Percentiles rank a stretch among this genome's conserved stretches.
phyloP scores from a whole-genome alignment of 2,888 invertebrate genomes.

The Erebia ligea region DNA sequence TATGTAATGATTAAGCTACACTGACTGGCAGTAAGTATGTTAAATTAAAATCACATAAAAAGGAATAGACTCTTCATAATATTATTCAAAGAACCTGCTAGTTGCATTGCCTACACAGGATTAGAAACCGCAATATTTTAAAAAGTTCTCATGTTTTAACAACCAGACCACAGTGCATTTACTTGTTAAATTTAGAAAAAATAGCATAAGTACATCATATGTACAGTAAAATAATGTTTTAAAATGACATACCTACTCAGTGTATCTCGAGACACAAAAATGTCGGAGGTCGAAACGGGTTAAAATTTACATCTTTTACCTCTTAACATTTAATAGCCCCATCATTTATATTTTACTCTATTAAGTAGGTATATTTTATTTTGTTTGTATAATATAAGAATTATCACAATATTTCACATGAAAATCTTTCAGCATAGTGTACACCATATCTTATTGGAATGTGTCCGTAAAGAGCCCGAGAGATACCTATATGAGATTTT shows the following conservation, averaged over 20 bases:
- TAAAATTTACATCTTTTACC: constrained; percentile 5
- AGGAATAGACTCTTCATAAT: too few relatives aligned
- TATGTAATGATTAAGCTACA: too few relatives aligned
- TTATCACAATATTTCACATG: too few relatives aligned
- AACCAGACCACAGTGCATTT: background rate
- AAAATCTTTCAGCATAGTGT: too few relatives aligned
- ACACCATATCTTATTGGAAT: too few relatives aligned
- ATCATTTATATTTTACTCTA: background rate
- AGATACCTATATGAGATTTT: too few relatives aligned
- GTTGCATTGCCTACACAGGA: background rate
- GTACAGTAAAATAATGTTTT: background rate
- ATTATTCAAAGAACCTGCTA: too few relatives aligned
- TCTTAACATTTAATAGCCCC: background rate
- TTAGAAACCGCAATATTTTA: background rate
- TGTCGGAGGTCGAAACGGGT: constrained; percentile 11
- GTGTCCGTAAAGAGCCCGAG: too few relatives aligned
- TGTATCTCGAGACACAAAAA: background rate
- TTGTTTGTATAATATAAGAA: background rate
- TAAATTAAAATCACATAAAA: too few relatives aligned
- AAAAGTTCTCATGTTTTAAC: background rate
- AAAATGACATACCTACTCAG: background rate
- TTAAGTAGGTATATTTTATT: background rate
- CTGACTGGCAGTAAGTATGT: too few relatives aligned
- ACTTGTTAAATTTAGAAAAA: background rate
- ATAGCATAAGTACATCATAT: background rate